Conservation (phyloP, 2,797 vertebrate species). For the Morus bassanus region DNA sequence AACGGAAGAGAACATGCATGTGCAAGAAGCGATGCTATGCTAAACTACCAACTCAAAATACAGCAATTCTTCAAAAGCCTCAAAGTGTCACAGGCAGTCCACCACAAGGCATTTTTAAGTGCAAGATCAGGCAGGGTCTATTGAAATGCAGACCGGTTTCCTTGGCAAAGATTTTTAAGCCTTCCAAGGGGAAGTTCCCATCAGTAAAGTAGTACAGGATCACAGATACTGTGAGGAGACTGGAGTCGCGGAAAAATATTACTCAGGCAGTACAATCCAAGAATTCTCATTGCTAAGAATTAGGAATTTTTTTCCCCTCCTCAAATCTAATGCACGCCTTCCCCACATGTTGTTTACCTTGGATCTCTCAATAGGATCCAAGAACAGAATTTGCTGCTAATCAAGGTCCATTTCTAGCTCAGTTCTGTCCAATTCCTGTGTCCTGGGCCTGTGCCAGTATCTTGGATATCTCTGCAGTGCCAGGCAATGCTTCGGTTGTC, state of each 20-base stretch:
- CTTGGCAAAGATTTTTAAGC: slow-evolving; percentile 58
- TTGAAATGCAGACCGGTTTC: slow-evolving; percentile 58
- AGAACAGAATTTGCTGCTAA: slow-evolving; percentile 22
- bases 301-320: neutral
- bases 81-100: slow-evolving; percentile 52
- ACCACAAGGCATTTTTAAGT: slow-evolving; percentile 63
- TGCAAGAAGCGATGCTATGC: slow-evolving; percentile 47
- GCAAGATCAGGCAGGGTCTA: slow-evolving; percentile 40
- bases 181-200: slow-evolving; percentile 43
- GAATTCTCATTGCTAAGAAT: slow-evolving; percentile 13
- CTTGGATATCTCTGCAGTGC: neutral
- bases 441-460: slow-evolving; percentile 11
- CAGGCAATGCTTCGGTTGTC: slow-evolving; percentile 20
- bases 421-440: neutral
- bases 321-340: neutral
- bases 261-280: neutral
- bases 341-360: slow-evolving; percentile 4
- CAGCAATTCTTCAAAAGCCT: slow-evolving; percentile 31
- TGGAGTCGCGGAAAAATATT: neutral
- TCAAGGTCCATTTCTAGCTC: slow-evolving; percentile 9
- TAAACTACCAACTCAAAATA: slow-evolving; percentile 41
- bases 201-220: slow-evolving; percentile 14
- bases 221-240: slow-evolving; percentile 52
- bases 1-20: slow-evolving; percentile 16
- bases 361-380: slow-evolving; percentile 1